phyloP scores from a whole-genome alignment of 2,888 invertebrate species.

The Callinectes sapidus region DNA sequence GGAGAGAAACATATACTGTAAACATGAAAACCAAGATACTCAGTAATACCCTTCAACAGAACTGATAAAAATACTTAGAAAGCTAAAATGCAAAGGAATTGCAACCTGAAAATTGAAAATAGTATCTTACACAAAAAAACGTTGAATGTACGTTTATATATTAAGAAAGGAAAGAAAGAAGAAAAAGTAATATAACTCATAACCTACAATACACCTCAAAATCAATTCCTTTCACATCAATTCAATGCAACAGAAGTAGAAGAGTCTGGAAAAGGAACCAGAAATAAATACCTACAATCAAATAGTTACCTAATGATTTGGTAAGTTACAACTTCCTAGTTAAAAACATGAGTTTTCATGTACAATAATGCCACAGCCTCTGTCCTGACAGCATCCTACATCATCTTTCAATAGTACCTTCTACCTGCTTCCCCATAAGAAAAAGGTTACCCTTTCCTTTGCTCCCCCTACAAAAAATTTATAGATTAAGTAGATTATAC shows the following conservation, averaged over 20 bases:
- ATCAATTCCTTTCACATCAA: neutral
- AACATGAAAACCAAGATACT: neutral
- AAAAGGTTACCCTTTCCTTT: neutral
- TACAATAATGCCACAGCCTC: neutral
- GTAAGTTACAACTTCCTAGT: neutral
- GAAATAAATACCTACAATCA: neutral
- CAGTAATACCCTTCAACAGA: neutral
- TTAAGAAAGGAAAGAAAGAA: neutral
- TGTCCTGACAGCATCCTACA: neutral
- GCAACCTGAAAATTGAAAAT: neutral
- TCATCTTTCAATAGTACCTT: neutral
- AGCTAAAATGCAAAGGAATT: slow-evolving; percentile 29
- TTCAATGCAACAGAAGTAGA: neutral
- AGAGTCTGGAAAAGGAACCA: neutral
- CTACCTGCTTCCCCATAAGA: neutral
- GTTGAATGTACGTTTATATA: neutral
- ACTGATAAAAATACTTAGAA: neutral
- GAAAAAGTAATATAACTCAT: neutral
- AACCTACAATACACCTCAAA: neutral
- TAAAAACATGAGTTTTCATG: neutral
- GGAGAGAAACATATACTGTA: neutral
- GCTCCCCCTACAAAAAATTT: neutral
- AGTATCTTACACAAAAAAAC: neutral
- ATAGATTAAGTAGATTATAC: neutral
- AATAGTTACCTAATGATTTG: neutral